phyloP scores from a whole-genome alignment of 2,888 invertebrate genomes.

The Danaus chrysippus region DNA sequence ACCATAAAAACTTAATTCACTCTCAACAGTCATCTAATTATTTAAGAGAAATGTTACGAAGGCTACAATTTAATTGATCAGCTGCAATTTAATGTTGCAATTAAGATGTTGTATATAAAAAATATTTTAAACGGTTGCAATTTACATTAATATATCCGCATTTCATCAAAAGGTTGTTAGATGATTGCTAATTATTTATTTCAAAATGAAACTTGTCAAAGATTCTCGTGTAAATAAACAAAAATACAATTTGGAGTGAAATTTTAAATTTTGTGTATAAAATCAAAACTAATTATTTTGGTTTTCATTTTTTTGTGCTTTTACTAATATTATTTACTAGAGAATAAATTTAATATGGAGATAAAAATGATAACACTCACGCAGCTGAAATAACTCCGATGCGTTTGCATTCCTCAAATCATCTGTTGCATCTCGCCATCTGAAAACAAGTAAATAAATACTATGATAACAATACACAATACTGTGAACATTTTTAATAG shows the following conservation, averaged over 20 bases:
- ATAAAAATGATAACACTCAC: conserved; percentile 49
- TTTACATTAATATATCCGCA: background rate
- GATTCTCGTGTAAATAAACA: background rate
- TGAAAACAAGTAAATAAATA: conserved; percentile 49
- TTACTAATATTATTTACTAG: too few relatives aligned
- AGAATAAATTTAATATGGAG: too few relatives aligned
- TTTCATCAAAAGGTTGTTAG: background rate
- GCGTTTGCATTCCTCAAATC: conserved; percentile 69
- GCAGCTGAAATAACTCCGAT: conserved; percentile 56
- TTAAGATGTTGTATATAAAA: background rate
- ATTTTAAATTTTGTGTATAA: background rate
- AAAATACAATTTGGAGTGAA: background rate
- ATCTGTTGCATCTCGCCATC: conserved; percentile 55
- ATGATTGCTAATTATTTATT: background rate
- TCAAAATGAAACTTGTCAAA: background rate
- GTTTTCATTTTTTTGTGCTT: too few relatives aligned
- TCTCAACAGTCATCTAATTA: conserved; percentile 13
- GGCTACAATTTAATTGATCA: background rate
- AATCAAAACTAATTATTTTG: too few relatives aligned
- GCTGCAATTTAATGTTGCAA: conserved; percentile 1
- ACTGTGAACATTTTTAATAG: conserved; percentile 5
- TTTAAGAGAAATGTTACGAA: conserved; percentile 23
- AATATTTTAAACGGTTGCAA: background rate
- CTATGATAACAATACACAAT: conserved; percentile 1
- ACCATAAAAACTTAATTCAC: conserved; percentile 3